Evolutionary conservation across 2,797 vertebrate genomes (phyloP), one percentile per base, ranked within the genome.

Genomic region (Scarus forsteni): DNA sequence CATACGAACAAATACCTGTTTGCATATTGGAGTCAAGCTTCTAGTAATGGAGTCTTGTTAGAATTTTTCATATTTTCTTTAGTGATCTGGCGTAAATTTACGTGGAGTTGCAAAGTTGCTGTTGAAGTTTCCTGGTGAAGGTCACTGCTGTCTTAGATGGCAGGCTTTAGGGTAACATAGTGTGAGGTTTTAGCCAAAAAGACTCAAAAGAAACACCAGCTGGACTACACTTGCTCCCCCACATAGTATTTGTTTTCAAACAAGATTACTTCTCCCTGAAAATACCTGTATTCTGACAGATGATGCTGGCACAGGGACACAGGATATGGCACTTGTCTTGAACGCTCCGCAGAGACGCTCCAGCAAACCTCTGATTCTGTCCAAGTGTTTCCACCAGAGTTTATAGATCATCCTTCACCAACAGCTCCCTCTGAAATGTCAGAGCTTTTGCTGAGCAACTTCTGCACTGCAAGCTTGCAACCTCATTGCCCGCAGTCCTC

Each of bases 351-450:
- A 51, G 68, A 1, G 1, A 61, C 10, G 44, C 52, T 43, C 75
- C 64, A 67, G 65, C 56, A 72, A 67, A 72, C 58, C 42, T 64
- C 54, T 16, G 68, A 66, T 52, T 72, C 53, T 62, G 34, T 72
- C 18, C 74, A 75, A 77, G 42, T 14, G 1, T 18, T 60, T 64
- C 19, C 35, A 16, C 68, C 55, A 48, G 60, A 81, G 70, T 77
- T 82, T 63, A 67, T 18, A 43, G 50, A 75, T 75, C 45, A 56
- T 65, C 40, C 68, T 79, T 73, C 69, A 51, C 66, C 52, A 14
- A 38, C 49, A 19, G 18, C 46, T 77, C 42, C 39, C 5, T 64
- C 71, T 55, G 8, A 58, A 50, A 66, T 1, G 56, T 67, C 19
- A 0, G 0, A 36, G 65, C 56, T 61, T 78, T 68, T 73, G 53